phyloP scores from a whole-genome alignment of 2,797 vertebrate genomes.

The Cryptoprocta ferox region DNA sequence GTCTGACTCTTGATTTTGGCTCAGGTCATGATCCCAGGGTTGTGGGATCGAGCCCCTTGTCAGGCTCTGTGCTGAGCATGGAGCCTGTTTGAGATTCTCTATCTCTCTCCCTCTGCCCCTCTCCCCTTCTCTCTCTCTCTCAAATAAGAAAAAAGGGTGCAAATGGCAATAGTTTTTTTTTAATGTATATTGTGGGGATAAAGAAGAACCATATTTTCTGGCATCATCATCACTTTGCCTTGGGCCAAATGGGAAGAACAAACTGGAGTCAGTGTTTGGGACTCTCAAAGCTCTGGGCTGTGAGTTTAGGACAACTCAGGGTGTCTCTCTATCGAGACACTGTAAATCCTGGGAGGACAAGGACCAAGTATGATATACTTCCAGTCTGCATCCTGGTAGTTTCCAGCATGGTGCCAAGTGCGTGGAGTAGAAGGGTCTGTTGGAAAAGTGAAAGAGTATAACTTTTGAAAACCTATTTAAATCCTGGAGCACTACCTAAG shows the following conservation, averaged over 20 bases:
- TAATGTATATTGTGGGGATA: neutral
- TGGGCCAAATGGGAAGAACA: neutral
- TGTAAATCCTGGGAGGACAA: neutral
- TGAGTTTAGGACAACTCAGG: neutral
- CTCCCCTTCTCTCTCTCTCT: too few relatives aligned
- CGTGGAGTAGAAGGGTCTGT: neutral
- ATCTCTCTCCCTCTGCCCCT: too few relatives aligned
- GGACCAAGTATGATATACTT: neutral
- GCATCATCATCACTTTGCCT: neutral
- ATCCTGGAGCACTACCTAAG: neutral
- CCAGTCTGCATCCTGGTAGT: neutral
- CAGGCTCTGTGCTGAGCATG: too few relatives aligned
- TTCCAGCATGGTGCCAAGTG: neutral
- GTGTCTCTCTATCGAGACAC: neutral
- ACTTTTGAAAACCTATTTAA: slow-evolving; percentile 15
- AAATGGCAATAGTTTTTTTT: neutral
- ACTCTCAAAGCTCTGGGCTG: neutral
- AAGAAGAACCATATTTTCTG: neutral
- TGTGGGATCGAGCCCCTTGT: too few relatives aligned
- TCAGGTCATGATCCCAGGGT: too few relatives aligned
- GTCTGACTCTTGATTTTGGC: too few relatives aligned
- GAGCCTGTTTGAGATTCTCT: too few relatives aligned
- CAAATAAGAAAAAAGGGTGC: too few relatives aligned
- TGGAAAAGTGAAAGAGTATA: neutral
- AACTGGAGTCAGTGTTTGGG: neutral